Evolutionary conservation across 1,140 invertebrate species (phyloP).

Genomic region (Littorina saxatilis): DNA sequence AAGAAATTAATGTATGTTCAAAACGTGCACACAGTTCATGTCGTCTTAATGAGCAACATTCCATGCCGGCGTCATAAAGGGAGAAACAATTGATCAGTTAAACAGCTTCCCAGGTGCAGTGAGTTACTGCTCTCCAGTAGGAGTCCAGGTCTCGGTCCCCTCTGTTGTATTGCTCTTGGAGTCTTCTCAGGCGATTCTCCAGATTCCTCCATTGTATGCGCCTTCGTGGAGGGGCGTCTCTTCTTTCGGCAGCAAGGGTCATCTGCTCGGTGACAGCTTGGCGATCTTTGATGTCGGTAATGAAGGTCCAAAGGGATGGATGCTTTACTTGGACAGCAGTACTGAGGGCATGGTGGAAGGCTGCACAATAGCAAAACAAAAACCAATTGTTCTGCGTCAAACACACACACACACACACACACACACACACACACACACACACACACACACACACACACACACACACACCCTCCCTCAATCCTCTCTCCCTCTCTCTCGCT

Average conservation of each 20-base stretch:
- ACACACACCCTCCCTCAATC: no score
- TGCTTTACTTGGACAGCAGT: slow-evolving; percentile 3
- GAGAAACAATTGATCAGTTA: slow-evolving; percentile 12
- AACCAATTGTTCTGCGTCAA: slow-evolving; percentile 4
- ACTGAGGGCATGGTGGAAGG: slow-evolving; percentile 2
- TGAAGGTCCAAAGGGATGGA: slow-evolving; percentile 8
- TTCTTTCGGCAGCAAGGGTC: slow-evolving; percentile 4
- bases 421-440: slow-evolving; percentile 1
- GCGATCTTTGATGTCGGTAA: slow-evolving; percentile 6
- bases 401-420: slow-evolving; percentile 12
- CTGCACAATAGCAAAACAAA: slow-evolving; percentile 12
- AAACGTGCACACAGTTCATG: no score
- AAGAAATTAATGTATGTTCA: no score
- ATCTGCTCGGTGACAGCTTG: slow-evolving; percentile 11
- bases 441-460: no score
- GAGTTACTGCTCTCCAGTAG: slow-evolving; percentile 12
- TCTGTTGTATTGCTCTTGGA: slow-evolving; percentile 13
- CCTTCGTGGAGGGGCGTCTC: slow-evolving; percentile 10
- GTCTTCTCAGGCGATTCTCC: slow-evolving; percentile 11
- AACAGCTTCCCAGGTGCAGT: slow-evolving; percentile 11
- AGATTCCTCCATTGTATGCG: slow-evolving; percentile 6
- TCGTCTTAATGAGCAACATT: slow-evolving; percentile 14
- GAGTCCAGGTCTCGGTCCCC: slow-evolving; percentile 2
- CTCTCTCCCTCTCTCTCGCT: no score
- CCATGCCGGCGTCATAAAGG: slow-evolving; percentile 3